These are phyloP conservation scores for Stylophora pistillata DNA, from an alignment of 64 coral and sea anemone genomes.

Conservation along the genomic window DNA sequence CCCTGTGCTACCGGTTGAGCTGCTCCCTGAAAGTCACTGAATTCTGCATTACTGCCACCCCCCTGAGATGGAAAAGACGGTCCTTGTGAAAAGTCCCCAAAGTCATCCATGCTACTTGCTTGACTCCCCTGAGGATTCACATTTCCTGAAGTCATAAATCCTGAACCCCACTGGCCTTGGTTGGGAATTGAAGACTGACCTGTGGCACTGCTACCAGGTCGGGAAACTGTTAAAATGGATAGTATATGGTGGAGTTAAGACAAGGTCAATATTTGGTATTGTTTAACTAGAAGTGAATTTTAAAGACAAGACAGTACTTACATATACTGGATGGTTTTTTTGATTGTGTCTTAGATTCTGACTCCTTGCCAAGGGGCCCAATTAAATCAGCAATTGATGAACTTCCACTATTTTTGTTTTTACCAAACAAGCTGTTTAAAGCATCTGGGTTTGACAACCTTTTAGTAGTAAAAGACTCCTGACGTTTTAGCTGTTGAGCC, in stretches of 20 bases:
- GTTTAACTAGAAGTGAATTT: too few species aligned
- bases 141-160: conserved; percentile 17
- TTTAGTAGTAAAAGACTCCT: conserved; percentile 29
- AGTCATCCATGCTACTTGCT: not conserved
- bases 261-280: not conserved
- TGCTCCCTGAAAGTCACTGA: conserved; percentile 56
- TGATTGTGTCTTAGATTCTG: not conserved
- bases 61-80: conserved; percentile 5
- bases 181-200: not conserved
- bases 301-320: not conserved
- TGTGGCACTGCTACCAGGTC: conserved; percentile 9
- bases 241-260: not conserved
- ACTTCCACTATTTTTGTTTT: not conserved
- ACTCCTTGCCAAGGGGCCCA: conserved; percentile 22
- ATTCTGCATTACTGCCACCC: not conserved
- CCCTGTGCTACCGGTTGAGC: conserved; percentile 4
- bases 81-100: conserved; percentile 41
- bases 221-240: conserved; percentile 1
- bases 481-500: conserved; percentile 37
- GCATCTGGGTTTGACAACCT: conserved; percentile 14
- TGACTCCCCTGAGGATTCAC: not conserved
- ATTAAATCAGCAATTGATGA: conserved; percentile 30
- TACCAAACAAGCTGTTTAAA: conserved; percentile 37
- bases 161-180: conserved; percentile 25
- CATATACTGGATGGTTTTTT: conserved; percentile 11